These are phyloP conservation scores for Enteromius fasciolatus DNA, from an alignment of 2,797 vertebrate genomes.

Conservation along the genomic window DNA sequence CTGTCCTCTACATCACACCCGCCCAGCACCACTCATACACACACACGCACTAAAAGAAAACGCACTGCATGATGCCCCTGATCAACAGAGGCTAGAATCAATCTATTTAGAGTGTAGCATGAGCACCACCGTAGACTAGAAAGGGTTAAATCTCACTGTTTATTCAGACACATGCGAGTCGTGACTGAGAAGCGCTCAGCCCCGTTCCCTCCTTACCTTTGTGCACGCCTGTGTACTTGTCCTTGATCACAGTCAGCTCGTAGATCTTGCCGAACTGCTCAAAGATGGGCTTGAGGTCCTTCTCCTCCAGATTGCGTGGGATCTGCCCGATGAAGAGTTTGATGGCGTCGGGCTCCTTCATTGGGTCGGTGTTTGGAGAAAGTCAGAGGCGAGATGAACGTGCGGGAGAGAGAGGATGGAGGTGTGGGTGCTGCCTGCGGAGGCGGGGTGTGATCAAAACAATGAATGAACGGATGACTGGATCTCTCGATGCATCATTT, in stretches of 20 bases:
- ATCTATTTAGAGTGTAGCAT: not conserved
- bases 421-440: slow-evolving; percentile 13
- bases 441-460: slow-evolving; percentile 32
- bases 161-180: slow-evolving; percentile 19
- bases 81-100: not conserved
- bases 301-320: slow-evolving; percentile 25
- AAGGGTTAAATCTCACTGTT: slow-evolving; percentile 7
- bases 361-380: slow-evolving; percentile 58
- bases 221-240: slow-evolving; percentile 64
- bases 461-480: slow-evolving; percentile 27
- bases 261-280: slow-evolving; percentile 53
- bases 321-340: slow-evolving; percentile 31
- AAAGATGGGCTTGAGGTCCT: slow-evolving; percentile 29
- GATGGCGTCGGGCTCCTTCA: slow-evolving; percentile 55
- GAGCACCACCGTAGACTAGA: not conserved
- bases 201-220: slow-evolving; percentile 54
- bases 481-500: not conserved
- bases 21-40: not conserved
- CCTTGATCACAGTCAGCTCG: slow-evolving; percentile 64
- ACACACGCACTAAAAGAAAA: not conserved
- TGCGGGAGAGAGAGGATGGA: slow-evolving; percentile 40
- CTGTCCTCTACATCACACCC: not conserved
- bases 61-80: not conserved
- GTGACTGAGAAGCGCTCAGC: slow-evolving; percentile 16
- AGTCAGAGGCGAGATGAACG: slow-evolving; percentile 56